Evolutionary conservation across 2,113 vertebrate species (phyloP).

Genomic region (Sapayoa aenigma): DNA sequence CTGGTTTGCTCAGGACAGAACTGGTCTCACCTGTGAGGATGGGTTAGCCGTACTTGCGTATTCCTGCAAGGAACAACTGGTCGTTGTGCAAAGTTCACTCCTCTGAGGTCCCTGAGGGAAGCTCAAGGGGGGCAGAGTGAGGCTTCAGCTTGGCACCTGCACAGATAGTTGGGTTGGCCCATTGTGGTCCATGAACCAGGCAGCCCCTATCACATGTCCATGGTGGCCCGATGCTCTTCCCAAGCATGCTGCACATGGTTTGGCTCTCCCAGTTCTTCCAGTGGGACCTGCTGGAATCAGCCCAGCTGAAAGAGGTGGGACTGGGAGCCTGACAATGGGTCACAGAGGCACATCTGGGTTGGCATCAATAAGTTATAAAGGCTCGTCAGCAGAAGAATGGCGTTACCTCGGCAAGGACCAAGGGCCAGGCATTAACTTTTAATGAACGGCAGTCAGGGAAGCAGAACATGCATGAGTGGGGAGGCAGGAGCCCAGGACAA

Average conservation of each 20-base stretch:
- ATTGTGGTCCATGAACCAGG: fast-evolving
- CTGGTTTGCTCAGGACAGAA: not conserved
- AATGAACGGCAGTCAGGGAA: not conserved
- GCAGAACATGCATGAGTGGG: not conserved
- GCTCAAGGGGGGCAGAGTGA: fast-evolving
- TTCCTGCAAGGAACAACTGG: not conserved
- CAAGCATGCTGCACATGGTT: fast-evolving
- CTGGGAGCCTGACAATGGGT: not conserved
- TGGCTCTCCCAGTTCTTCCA: not conserved
- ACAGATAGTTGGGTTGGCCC: fast-evolving
- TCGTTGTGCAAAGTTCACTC: not conserved
- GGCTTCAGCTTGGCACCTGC: not conserved
- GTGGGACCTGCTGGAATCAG: not conserved
- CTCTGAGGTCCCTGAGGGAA: not conserved
- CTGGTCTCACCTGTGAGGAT: fast-evolving
- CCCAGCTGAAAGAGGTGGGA: not conserved
- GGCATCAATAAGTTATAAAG: constrained; percentile 20
- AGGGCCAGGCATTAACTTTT: constrained; percentile 45
- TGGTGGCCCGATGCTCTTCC: not conserved
- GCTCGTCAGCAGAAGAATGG: not conserved
- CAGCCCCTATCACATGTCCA: fast-evolving
- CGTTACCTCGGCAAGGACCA: not conserved
- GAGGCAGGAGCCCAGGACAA: not conserved
- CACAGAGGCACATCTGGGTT: not conserved
- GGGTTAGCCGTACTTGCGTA: fast-evolving